Percentiles rank a stretch among this genome's conserved stretches.
Evolutionary conservation across 2,888 invertebrate species (phyloP).

Genomic region (Shargacucullia verbasci): DNA sequence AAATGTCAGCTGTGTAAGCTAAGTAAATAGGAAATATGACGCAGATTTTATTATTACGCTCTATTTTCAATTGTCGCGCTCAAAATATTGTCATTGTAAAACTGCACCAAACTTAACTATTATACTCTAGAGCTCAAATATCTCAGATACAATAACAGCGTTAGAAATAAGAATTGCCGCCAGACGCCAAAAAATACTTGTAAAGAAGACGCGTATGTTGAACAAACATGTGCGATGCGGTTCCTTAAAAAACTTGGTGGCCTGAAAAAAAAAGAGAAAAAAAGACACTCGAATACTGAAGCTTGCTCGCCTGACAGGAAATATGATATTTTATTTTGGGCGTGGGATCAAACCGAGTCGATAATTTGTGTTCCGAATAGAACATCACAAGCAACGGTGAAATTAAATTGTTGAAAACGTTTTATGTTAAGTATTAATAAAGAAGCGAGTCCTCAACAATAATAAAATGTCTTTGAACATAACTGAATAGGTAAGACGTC

Average conservation of each 20-base stretch:
- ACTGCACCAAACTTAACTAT: constrained; percentile 10
- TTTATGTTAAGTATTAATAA: constrained; percentile 75
- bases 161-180: constrained; percentile 23
- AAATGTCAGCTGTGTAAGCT: too few relatives aligned
- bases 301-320: constrained; percentile 86
- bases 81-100: constrained; percentile 30
- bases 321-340: constrained; percentile 89
- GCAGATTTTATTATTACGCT: too few relatives aligned
- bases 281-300: constrained; percentile 84
- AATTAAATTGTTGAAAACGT: constrained; percentile 83
- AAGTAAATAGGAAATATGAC: too few relatives aligned
- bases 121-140: constrained; percentile 23
- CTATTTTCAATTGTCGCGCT: constrained; percentile 8
- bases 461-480: constrained; percentile 68
- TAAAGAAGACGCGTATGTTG: constrained; percentile 79
- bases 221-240: constrained; percentile 86
- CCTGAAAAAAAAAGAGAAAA: constrained; percentile 77
- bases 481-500: constrained; percentile 55
- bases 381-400: constrained; percentile 81
- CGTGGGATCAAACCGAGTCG: constrained; percentile 88
- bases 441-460: constrained; percentile 67
- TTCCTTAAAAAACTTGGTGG: constrained; percentile 83
- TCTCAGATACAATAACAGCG: constrained; percentile 26
- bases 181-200: constrained; percentile 66
- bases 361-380: constrained; percentile 86